Evolutionary conservation across 2,113 vertebrate genomes (phyloP), one percentile per base, ranked within the genome.

Genomic region (Plectropomus leopardus): DNA sequence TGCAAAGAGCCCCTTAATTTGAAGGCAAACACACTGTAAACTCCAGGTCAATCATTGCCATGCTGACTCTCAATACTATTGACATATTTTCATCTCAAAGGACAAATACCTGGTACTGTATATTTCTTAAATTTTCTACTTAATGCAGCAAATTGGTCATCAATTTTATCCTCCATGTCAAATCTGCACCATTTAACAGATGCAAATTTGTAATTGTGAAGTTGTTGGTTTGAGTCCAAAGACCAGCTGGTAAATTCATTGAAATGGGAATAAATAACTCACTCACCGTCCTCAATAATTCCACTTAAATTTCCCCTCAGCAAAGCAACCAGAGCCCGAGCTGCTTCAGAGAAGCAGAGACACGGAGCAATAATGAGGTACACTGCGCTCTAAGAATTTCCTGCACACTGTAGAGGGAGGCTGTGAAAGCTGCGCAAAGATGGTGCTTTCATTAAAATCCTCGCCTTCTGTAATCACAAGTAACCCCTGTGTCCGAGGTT

Each of bases 321-420:
- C 48, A 87, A 86, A 79, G 63, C 68, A 72, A 74, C 58, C 30
- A 32, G 90, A 90, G 40, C 64, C 34, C 2, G 13, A 42, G 45
- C 72, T 55, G 53, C 77, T 78, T 48, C 61, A 11, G 51, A 78
- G 70, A 82, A 50, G 77, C 71, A 44, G 40, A 86, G 58, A 63
- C 76, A 80, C 19, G 57, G 53, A 76, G 78, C 76, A 79, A 63
- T 93, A 87, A 92, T 89, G 86, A 88, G 80, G 53, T 79, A 73
- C 71, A 70, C 66, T 40, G 83, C 13, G 32, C 69, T 65, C 70
- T 15, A 80, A 88, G 72, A 78, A 53, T 72, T 68, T 69, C 34
- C 74, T 57, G 72, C 78, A 45, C 85, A 45, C 85, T 16, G 7
- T 3, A 40, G 76, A 86, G 76, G 85, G 74, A 54, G 68, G 34